Evolutionary conservation across 2,113 vertebrate genomes (phyloP).

Genomic region (Carollia perspicillata): DNA sequence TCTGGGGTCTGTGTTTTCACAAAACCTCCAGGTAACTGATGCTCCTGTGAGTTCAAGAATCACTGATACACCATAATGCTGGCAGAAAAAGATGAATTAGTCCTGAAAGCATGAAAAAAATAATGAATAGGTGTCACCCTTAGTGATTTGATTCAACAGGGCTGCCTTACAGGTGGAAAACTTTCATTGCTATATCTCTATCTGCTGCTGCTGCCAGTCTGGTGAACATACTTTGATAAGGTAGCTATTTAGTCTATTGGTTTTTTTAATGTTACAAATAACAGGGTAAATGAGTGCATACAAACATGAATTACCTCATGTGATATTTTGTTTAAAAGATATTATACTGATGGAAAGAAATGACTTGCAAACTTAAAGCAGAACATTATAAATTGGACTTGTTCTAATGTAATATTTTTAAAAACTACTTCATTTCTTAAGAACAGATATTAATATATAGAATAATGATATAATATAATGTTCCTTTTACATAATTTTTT

Average conservation of each 20-base stretch:
- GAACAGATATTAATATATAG: conserved; percentile 33
- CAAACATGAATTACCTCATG: not conserved
- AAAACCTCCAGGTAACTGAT: not conserved
- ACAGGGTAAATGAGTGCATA: not conserved
- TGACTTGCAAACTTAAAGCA: not conserved
- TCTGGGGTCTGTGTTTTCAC: not conserved
- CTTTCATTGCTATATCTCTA: not conserved
- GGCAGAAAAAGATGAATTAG: not conserved
- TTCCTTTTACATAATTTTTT: not conserved
- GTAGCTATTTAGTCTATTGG: not conserved
- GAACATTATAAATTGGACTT: conserved; percentile 19
- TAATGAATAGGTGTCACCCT: not conserved
- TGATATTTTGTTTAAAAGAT: not conserved
- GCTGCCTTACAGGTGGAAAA: too few relatives aligned
- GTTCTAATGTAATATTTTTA: conserved; percentile 26
- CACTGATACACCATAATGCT: not conserved
- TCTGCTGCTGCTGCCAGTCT: too few relatives aligned
- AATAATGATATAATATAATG: conserved; percentile 51
- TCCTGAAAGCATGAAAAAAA: not conserved
- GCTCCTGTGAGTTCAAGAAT: not conserved
- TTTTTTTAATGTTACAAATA: not conserved
- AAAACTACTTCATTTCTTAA: not conserved
- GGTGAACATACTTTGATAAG: not conserved
- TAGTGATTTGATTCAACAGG: not conserved
- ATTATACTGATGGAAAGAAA: not conserved